Percentiles rank a stretch among this genome's conserved stretches.
Evolutionary conservation across 1,140 invertebrate genomes (phyloP).

Genomic region (Drosophila albomicans): DNA sequence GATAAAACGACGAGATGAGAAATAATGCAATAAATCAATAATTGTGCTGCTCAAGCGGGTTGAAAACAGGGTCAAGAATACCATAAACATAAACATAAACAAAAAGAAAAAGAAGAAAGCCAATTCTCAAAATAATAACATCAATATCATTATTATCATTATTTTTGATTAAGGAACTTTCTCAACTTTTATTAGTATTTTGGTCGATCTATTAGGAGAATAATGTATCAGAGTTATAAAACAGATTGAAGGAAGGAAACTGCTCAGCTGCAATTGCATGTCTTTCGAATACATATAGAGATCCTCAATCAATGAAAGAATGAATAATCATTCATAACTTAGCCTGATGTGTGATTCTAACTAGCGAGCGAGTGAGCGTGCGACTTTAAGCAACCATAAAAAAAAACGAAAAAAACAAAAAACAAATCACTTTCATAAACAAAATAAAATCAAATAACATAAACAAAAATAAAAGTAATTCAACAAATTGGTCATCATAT

Average conservation of each 20-base stretch:
- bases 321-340: conserved; percentile 23
- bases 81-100: background rate
- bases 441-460: conserved; percentile 29
- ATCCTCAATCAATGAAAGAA: background rate
- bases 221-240: too few species aligned
- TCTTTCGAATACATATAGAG: background rate
- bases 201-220: too few species aligned
- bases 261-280: too few species aligned
- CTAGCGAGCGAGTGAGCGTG: conserved; percentile 68
- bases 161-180: too few species aligned
- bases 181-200: too few species aligned
- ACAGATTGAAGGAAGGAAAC: too few species aligned
- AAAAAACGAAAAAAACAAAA: background rate
- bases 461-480: conserved; percentile 13
- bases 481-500: conserved; percentile 20
- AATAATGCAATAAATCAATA: conserved; percentile 11
- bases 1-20: conserved; percentile 16
- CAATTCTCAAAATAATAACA: conserved; percentile 2
- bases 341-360: conserved; percentile 33
- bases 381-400: conserved; percentile 25
- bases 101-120: background rate
- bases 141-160: too few species aligned
- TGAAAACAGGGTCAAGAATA: conserved; percentile 15
- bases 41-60: conserved; percentile 5
- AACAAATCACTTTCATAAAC: conserved; percentile 1